Evolutionary conservation across 2,888 invertebrate species (phyloP).

Genomic region (Athripsodes cinereus): DNA sequence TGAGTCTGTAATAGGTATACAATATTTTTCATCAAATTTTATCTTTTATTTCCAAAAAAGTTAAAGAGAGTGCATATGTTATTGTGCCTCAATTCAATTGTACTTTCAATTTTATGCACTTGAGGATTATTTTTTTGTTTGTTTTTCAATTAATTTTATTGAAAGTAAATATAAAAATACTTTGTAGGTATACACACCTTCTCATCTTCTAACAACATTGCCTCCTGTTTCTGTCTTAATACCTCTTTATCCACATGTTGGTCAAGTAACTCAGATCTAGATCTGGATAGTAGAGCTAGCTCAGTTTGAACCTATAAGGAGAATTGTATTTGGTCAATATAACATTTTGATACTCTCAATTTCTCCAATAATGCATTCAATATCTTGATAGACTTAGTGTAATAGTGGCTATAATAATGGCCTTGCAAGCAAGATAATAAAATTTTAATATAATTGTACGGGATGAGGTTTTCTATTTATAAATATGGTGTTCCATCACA

Average conservation of each 20-base stretch:
- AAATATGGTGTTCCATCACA: no score
- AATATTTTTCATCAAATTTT: no score
- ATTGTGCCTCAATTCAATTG: not conserved
- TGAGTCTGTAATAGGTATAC: no score
- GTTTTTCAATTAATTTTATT: not conserved
- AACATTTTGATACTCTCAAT: slow-evolving; percentile 10
- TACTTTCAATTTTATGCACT: not conserved
- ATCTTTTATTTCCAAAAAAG: no score
- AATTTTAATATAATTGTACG: no score
- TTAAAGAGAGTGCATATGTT: not conserved
- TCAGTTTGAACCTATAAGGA: slow-evolving; percentile 66
- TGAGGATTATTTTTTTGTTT: not conserved
- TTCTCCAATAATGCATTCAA: no score
- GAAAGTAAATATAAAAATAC: no score
- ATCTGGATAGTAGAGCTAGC: slow-evolving; percentile 71
- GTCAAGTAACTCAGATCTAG: slow-evolving; percentile 68
- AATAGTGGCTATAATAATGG: no score
- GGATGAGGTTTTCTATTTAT: no score
- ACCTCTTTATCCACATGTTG: slow-evolving; percentile 55
- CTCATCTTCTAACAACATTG: slow-evolving; percentile 61
- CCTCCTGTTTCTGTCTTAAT: slow-evolving; percentile 55
- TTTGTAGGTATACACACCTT: slow-evolving; percentile 56
- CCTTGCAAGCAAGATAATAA: no score
- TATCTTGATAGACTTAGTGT: no score
- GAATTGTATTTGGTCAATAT: not conserved